These are phyloP conservation scores for Villa cingulata DNA, from an alignment of 2,888 invertebrate genomes.

Conservation along the genomic window DNA sequence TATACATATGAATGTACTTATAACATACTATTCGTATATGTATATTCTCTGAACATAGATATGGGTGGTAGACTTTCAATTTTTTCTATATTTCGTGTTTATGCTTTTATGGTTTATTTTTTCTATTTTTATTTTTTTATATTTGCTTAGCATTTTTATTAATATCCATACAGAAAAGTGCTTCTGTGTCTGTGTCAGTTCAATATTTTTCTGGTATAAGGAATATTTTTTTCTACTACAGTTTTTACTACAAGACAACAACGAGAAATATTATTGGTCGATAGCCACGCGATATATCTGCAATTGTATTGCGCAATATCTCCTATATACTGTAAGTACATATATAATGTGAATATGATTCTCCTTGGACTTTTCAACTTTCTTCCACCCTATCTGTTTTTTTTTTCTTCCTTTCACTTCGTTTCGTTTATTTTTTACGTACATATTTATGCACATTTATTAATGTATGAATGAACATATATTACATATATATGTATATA, in stretches of 20 bases:
- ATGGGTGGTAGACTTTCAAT: neutral
- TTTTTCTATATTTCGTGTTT: neutral
- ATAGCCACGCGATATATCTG: neutral
- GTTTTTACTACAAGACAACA: neutral
- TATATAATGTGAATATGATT: too few relatives aligned
- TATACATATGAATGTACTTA: too few relatives aligned
- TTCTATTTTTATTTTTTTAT: neutral
- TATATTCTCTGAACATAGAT: too few relatives aligned
- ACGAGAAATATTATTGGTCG: neutral
- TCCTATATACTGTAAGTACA: too few relatives aligned
- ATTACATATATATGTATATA: too few relatives aligned
- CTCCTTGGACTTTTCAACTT: neutral
- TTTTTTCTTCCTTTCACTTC: neutral
- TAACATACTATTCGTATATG: too few relatives aligned
- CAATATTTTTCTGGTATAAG: too few relatives aligned
- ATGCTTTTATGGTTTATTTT: neutral
- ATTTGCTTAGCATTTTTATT: neutral
- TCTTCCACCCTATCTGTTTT: conserved; percentile 1
- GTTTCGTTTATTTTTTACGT: neutral
- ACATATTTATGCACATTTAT: too few relatives aligned
- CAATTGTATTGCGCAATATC: neutral
- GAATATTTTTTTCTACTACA: too few relatives aligned
- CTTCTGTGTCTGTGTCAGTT: neutral
- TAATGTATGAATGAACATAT: too few relatives aligned
- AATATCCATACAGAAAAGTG: neutral